Conservation (phyloP, 2,113 vertebrate genomes). For the Okapia johnstoni region DNA sequence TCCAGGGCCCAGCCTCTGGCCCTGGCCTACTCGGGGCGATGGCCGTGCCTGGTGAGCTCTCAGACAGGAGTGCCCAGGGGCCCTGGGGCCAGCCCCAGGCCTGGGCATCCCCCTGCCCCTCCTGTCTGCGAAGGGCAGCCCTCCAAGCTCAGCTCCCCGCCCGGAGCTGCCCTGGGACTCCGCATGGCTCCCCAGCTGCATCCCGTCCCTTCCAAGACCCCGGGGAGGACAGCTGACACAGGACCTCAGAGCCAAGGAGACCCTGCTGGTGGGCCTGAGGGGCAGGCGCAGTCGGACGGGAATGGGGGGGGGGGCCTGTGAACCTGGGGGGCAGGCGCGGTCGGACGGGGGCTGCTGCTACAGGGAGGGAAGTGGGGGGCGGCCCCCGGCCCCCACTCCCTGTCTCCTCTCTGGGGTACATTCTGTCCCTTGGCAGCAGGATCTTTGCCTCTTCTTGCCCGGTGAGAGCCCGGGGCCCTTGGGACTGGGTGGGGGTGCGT, state of each 20-base stretch:
- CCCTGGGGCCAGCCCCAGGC: background rate
- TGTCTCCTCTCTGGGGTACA: background rate
- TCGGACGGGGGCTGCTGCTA: background rate
- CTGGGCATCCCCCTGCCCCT: background rate
- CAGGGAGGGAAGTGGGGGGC: background rate
- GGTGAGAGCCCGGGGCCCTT: background rate
- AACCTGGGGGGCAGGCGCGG: too few relatives aligned
- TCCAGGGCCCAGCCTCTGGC: background rate
- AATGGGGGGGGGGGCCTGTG: too few relatives aligned
- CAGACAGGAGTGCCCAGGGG: background rate
- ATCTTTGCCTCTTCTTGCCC: conserved; percentile 57
- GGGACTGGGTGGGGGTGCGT: conserved; percentile 54
- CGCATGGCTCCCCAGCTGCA: fast-evolving
- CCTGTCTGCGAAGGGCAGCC: background rate
- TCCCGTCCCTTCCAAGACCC: background rate
- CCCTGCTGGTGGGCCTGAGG: fast-evolving
- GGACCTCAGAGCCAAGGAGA: background rate
- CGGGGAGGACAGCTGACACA: background rate
- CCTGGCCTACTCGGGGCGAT: too few relatives aligned
- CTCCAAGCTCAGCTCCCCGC: background rate
- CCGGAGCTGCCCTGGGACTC: fast-evolving
- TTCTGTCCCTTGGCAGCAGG: conserved; percentile 42
- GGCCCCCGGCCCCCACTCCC: fast-evolving
- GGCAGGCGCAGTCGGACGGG: background rate
- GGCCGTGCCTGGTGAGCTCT: background rate